Base-by-base conservation (phyloP, 2,888 invertebrate genomes). In the Hesperia comma region DNA sequence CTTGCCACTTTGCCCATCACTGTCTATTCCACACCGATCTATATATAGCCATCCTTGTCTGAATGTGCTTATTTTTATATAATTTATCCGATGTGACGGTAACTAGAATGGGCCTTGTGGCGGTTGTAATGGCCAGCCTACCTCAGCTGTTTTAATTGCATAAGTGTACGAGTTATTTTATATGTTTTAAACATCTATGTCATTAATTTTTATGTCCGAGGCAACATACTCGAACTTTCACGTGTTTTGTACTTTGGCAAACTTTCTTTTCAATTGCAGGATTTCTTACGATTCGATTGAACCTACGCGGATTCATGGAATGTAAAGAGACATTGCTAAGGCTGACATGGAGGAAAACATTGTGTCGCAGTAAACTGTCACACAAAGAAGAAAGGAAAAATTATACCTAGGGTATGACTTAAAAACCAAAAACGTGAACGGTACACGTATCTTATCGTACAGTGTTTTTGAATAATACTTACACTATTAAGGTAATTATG, bases 21-120 rank as follows among this genome's bases (percentile, higher is more conserved):
- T 79, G 74, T 90, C 88, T 82, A 77, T 76, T 82, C 71, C 72
- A 77, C 68, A 78, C 76, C 71, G 77, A 76, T 77, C 75, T 76
- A 62, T 71, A 83, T 88, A 84, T 72, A 70, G 68, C 82, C 73
- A 80, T 92, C 92, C 81, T 76, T 81, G 64, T 90, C 87, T 79
- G 66, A 79, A 80, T 82, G 86, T 85, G 85, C 90, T 90, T 90
- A 91, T 90, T 92, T 90, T 91, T 88, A 90, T 90, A 89, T 90
- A 92, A 90, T 91, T 90, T 91, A 92, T 91, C 90, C 89, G 84
- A 86, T 87, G 86, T 90, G 88, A 88, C 85, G 88, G 91, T 90
- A 90, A 90, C 89, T 91, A 92, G 92, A 88, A 89, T 87, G 88
- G 85, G 83, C 86, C 86, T 83, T 81, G 82, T 81, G 85, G 86